Evolutionary conservation across 2,113 vertebrate species (phyloP).

Genomic region (Dipodomys merriami): DNA sequence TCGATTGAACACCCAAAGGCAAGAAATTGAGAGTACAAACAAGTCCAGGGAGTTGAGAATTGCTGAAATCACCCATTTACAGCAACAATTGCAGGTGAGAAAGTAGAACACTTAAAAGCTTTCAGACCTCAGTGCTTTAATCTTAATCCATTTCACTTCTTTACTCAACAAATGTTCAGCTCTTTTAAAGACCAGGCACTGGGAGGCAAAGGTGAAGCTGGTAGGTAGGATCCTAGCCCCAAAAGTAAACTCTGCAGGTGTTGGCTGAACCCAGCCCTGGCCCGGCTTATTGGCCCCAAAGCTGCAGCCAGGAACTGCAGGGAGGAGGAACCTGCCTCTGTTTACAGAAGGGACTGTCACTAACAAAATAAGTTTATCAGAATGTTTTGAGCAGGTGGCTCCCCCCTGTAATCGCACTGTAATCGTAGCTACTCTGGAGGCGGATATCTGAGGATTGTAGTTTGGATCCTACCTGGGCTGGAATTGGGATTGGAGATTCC

Average conservation of each 20-base stretch:
- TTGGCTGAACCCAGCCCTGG: not conserved
- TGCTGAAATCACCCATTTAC: slow-evolving; percentile 96
- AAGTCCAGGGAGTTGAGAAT: slow-evolving; percentile 95
- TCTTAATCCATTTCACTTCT: not conserved
- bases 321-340: no score
- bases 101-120: not conserved
- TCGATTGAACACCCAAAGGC: slow-evolving; percentile 93
- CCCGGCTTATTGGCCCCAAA: not conserved
- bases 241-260: not conserved
- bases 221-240: not conserved
- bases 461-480: no score
- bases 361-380: not conserved
- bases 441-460: no score
- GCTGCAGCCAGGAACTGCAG: fast-evolving
- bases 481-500: no score
- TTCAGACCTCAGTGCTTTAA: not conserved
- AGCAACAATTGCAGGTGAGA: slow-evolving; percentile 96
- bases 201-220: not conserved
- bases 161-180: not conserved
- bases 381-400: no score
- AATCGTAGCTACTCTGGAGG: no score
- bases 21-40: slow-evolving; percentile 97
- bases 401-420: no score
- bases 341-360: not conserved
- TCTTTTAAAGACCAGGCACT: not conserved